Evolutionary conservation across 2,113 vertebrate genomes (phyloP).

Genomic region (Dunckerocampus dactyliophorus): DNA sequence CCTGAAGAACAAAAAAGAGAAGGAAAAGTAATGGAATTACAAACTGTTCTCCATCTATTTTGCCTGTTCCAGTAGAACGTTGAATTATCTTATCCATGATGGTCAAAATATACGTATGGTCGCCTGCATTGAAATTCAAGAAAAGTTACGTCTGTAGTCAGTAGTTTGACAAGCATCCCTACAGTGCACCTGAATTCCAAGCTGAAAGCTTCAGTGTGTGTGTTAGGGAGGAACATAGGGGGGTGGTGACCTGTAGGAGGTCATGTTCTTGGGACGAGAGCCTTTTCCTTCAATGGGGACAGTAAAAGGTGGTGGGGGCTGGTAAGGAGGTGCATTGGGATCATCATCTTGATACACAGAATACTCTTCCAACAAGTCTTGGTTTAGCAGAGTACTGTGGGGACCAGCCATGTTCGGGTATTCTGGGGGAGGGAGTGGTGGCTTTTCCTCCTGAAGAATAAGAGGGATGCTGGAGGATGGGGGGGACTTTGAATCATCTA

Average conservation of each 20-base stretch:
- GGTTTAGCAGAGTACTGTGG: constrained; percentile 87
- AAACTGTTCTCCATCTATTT: constrained; percentile 47
- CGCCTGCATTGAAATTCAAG: constrained; percentile 50
- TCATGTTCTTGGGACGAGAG: constrained; percentile 98
- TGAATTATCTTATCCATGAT: constrained; percentile 54
- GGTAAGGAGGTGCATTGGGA: constrained; percentile 91
- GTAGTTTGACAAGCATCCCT: constrained; percentile 56
- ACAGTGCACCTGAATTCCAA: constrained; percentile 51
- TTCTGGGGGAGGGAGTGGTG: constrained; percentile 88
- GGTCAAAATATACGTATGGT: constrained; percentile 54
- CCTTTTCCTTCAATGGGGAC: constrained; percentile 93
- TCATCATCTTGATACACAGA: constrained; percentile 90
- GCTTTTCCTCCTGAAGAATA: constrained; percentile 96
- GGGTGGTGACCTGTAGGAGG: constrained; percentile 92
- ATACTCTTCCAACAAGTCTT: constrained; percentile 89
- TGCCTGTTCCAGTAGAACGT: constrained; percentile 51
- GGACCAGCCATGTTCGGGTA: constrained; percentile 89
- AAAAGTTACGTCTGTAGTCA: constrained; percentile 57
- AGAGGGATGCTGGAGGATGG: constrained; percentile 95
- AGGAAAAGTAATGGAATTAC: constrained; percentile 34
- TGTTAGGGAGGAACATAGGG: constrained; percentile 95
- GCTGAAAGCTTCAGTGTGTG: constrained; percentile 34
- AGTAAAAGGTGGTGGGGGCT: constrained; percentile 92
- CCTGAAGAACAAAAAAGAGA: constrained; percentile 49
- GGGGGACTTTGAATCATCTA: constrained; percentile 93